phyloP scores from a whole-genome alignment of 2,797 vertebrate species.

The Kryptolebias ocellatus region DNA sequence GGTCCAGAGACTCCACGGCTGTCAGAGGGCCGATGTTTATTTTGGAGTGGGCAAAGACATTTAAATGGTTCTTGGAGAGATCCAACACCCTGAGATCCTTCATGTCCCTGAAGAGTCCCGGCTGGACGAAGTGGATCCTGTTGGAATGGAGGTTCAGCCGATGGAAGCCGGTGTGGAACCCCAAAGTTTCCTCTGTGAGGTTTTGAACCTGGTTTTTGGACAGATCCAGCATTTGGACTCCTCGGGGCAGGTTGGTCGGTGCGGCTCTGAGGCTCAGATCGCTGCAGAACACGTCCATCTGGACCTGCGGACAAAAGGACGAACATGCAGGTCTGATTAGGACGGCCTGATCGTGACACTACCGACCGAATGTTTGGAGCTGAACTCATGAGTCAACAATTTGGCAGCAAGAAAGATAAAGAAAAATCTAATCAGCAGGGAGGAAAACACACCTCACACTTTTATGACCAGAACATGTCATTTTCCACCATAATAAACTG shows the following conservation, averaged over 20 bases:
- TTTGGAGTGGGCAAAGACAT: constrained; percentile 77
- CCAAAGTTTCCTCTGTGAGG: constrained; percentile 80
- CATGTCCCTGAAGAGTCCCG: constrained; percentile 85
- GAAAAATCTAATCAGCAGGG: constrained; percentile 5
- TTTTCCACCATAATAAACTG: constrained; percentile 18
- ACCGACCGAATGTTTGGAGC: constrained; percentile 36
- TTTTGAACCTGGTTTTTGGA: constrained; percentile 90
- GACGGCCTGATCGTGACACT: constrained; percentile 32
- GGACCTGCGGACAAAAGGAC: constrained; percentile 74
- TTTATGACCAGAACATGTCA: constrained; percentile 18
- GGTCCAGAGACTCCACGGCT: constrained; percentile 83
- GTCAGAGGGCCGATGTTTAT: constrained; percentile 82
- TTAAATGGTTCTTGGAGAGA: constrained; percentile 88
- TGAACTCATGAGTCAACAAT: constrained; percentile 47
- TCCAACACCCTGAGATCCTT: constrained; percentile 84
- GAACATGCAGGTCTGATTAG: constrained; percentile 55
- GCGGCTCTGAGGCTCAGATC: constrained; percentile 81
- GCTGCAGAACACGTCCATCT: constrained; percentile 85
- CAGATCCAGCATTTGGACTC: constrained; percentile 85
- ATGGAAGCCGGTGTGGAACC: constrained; percentile 76
- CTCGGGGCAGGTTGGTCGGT: constrained; percentile 77
- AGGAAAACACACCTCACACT: constrained; percentile 8
- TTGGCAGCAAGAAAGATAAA: constrained; percentile 26
- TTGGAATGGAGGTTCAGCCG: constrained; percentile 88
- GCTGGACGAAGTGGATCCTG: constrained; percentile 87